Percentiles rank a stretch among this genome's conserved stretches.
Evolutionary conservation across 1,140 invertebrate genomes (phyloP).

Genomic region (Philaenus spumarius): DNA sequence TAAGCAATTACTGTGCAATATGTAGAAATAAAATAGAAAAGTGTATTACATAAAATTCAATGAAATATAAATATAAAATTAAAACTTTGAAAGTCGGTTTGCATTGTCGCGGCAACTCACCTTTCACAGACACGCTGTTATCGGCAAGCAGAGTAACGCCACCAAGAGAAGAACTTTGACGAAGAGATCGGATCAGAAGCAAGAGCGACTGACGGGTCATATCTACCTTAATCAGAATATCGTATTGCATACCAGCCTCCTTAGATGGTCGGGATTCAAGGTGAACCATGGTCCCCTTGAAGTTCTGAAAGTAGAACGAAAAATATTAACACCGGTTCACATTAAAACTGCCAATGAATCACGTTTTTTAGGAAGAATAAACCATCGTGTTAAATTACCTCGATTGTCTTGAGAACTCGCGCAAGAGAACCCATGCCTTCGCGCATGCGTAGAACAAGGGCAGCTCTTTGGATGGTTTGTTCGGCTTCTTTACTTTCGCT

Average conservation of each 20-base stretch:
- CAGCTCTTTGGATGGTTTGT: conserved; percentile 62
- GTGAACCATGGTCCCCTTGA: conserved; percentile 77
- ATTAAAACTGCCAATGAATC: background rate
- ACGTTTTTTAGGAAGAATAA: background rate
- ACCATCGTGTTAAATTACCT: conserved; percentile 36
- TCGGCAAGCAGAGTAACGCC: conserved; percentile 73
- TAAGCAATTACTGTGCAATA: too few species aligned
- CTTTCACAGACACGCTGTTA: conserved; percentile 77
- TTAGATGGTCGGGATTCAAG: conserved; percentile 82
- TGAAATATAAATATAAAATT: too few species aligned
- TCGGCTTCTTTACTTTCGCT: conserved; percentile 66
- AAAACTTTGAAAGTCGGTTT: too few species aligned
- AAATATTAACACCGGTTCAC: background rate
- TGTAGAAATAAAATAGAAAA: too few species aligned
- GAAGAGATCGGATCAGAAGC: conserved; percentile 70
- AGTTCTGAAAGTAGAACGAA: conserved; percentile 48
- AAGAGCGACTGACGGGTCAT: conserved; percentile 74
- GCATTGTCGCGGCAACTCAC: conserved; percentile 34
- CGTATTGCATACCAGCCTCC: conserved; percentile 63
- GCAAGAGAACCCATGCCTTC: conserved; percentile 81
- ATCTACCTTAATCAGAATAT: conserved; percentile 78
- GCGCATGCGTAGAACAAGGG: conserved; percentile 71
- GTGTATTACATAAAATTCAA: too few species aligned
- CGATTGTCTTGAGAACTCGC: conserved; percentile 82
- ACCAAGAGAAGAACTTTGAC: conserved; percentile 70